A percentile compares a stretch with the other conserved stretches of the same genome.
phyloP scores from a whole-genome alignment of 2,888 invertebrate genomes.

The Trichopria drosophilae region DNA sequence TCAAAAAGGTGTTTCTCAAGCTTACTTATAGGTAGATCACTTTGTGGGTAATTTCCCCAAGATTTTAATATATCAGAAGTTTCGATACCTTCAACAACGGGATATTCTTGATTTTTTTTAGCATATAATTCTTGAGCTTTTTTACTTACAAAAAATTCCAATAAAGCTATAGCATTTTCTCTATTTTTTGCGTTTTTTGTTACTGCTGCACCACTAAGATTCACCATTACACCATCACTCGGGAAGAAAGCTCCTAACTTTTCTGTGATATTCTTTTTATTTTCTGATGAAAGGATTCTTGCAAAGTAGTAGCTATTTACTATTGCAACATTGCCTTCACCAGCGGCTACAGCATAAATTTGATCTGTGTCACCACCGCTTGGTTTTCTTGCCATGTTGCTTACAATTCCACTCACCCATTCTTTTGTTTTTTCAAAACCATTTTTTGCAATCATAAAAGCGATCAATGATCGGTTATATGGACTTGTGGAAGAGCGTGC shows the following conservation, averaged over 20 bases:
- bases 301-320: constrained; percentile 17
- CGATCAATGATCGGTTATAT: constrained; percentile 13
- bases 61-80: constrained; percentile 16
- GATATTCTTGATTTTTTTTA: constrained; percentile 17
- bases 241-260: constrained; percentile 16
- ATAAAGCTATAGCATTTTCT: constrained; percentile 14
- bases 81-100: constrained; percentile 15
- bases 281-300: constrained; percentile 17
- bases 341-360: constrained; percentile 15
- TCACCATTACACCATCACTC: constrained; percentile 12
- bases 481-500: constrained; percentile 17
- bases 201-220: constrained; percentile 17
- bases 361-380: constrained; percentile 16
- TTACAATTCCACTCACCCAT: constrained; percentile 16
- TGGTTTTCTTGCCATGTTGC: constrained; percentile 18
- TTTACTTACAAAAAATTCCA: constrained; percentile 17
- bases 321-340: constrained; percentile 16
- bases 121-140: constrained; percentile 15
- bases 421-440: constrained; percentile 17
- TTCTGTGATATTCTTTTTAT: constrained; percentile 15
- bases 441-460: constrained; percentile 18
- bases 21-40: constrained; percentile 15
- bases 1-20: constrained; percentile 18
- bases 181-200: constrained; percentile 17
- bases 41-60: constrained; percentile 17